Base-by-base conservation (phyloP, 2,888 invertebrate species). In the Dicranocentrus wangi region DNA sequence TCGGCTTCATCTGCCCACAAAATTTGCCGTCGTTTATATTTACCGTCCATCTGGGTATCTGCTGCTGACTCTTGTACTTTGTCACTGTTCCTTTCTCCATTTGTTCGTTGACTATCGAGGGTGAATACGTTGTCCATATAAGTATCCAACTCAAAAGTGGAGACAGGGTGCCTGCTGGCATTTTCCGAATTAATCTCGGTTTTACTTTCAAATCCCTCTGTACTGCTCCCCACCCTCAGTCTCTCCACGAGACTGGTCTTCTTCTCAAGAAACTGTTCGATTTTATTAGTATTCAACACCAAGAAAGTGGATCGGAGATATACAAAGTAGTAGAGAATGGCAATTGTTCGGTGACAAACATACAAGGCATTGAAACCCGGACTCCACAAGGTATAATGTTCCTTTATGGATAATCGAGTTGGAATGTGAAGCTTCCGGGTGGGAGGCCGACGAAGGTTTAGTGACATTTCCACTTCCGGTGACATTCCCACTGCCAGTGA, bases 331-430 rank as follows among this genome's bases (percentile, higher is more conserved):
- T 84, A 81, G 39, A 84, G 43, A 43, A 84, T 79, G 27, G 83
- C 84, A 0, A 82, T 73, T 53, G 84, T 84, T 17, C 85, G 81
- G 19, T 85, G 84, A 27, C 77, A 61, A 13, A 82, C 77, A 39
- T 85, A 85, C 19, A 85, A 51, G 13, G 84, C 81, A 1, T 80
- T 68, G 23, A 85, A 83, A n/a, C 85, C 85, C 2, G 83, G 61
- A 53, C 81, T 84, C 85, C 85, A 85, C 7, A 85, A 47, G 7
- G 81, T 81, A 63, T 81, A 81, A 39, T 79, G 82, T 47, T 85
- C 83, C 21, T 78, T 69, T 3, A n/a, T 23, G 19, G 60, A 60
- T 17, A 1, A 13, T 15, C 8, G n/a, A 1, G 58, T 8, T 23
- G 58, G 15, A 21, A n/a, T 55, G 2, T 53, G 19, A 51, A 5